phyloP scores from a whole-genome alignment of 2,888 invertebrate species.

The Dioctria rufipes region DNA sequence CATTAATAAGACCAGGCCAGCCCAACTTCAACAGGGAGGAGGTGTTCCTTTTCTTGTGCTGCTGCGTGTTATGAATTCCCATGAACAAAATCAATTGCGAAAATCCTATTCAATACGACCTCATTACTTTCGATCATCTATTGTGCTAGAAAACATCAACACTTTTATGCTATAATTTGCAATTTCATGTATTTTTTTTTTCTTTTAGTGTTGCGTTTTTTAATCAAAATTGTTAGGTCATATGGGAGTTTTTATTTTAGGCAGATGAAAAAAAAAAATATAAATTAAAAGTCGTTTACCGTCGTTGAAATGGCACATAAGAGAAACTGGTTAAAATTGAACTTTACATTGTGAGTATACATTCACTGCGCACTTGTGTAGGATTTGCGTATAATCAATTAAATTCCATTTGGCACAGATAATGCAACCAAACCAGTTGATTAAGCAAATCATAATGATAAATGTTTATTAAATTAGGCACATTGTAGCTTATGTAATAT shows the following conservation, averaged over 20 bases:
- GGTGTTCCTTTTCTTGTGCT: neutral
- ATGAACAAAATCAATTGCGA: constrained; percentile 17
- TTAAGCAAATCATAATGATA: constrained; percentile 31
- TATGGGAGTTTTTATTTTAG: neutral
- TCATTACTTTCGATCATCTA: neutral
- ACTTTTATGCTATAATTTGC: constrained; percentile 3
- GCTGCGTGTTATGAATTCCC: neutral
- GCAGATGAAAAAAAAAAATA: neutral
- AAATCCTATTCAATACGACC: constrained; percentile 9
- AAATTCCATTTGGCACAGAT: constrained; percentile 1
- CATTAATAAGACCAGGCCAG: neutral
- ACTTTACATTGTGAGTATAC: neutral
- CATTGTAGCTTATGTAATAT: constrained; percentile 19
- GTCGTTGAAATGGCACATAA: neutral
- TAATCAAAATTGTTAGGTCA: constrained; percentile 23
- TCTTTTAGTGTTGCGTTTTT: neutral
- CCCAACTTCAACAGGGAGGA: neutral
- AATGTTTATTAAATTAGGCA: constrained; percentile 33
- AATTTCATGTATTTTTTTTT: constrained; percentile 9
- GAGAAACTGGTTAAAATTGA: constrained; percentile 15
- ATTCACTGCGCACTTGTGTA: neutral
- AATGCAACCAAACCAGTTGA: constrained; percentile 18
- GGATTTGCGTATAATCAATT: neutral
- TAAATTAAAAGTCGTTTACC: neutral
- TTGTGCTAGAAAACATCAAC: neutral